phyloP scores from a whole-genome alignment of 2,797 vertebrate species.

The Myotis daubentonii region DNA sequence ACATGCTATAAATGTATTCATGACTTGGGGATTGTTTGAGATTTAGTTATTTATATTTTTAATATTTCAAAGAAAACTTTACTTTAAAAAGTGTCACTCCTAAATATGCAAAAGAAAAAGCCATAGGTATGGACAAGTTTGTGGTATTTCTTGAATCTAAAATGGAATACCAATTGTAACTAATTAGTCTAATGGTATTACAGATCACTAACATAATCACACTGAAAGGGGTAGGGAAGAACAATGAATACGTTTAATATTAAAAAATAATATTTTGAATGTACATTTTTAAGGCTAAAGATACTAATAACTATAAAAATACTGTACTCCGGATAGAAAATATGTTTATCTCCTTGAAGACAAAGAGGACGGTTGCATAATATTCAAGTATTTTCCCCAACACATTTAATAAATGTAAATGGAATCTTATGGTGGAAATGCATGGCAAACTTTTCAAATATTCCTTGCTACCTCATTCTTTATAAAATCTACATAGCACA shows the following conservation, averaged over 20 bases:
- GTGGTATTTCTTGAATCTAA: not conserved
- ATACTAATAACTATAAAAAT: not conserved
- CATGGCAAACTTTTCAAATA: not conserved
- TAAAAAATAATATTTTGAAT: conserved; percentile 22
- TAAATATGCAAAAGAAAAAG: not conserved
- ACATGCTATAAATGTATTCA: not conserved
- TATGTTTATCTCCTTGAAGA: not conserved
- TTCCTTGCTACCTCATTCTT: not conserved
- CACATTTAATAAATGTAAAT: not conserved
- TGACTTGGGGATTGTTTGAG: not conserved
- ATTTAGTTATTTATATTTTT: not conserved
- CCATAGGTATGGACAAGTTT: not conserved
- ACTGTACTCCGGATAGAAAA: not conserved
- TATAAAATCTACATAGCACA: not conserved
- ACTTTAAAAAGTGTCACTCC: not conserved
- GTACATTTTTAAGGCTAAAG: not conserved
- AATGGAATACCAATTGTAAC: not conserved
- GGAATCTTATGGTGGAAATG: not conserved
- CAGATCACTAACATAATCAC: not conserved
- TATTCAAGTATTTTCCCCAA: not conserved
- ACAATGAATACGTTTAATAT: not conserved
- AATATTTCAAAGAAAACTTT: not conserved
- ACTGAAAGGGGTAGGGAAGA: not conserved
- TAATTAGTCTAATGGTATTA: not conserved
- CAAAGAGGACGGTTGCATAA: not conserved